Conservation (phyloP, 2,888 invertebrate genomes). For the Pomacea canaliculata region DNA sequence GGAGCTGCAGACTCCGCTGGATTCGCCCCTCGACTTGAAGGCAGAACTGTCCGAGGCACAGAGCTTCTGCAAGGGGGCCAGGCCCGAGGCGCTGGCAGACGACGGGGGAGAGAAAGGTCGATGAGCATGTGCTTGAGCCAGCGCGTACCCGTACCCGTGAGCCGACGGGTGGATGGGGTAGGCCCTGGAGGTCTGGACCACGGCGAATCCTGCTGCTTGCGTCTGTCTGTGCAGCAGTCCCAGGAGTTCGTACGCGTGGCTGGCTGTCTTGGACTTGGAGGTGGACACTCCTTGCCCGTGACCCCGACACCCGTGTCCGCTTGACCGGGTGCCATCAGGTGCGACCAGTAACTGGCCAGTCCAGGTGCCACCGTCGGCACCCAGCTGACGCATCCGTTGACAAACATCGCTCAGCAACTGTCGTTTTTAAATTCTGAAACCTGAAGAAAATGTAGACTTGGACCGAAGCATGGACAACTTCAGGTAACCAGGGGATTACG, state of each 20-base stretch:
- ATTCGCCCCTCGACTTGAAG: slow-evolving; percentile 33
- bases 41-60: slow-evolving; percentile 48
- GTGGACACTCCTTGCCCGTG: not conserved
- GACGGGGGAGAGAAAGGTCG: slow-evolving; percentile 18
- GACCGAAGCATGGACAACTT: too few relatives aligned
- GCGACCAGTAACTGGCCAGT: slow-evolving; percentile 20
- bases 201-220: not conserved
- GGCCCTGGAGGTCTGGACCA: slow-evolving; percentile 10
- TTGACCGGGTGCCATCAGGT: slow-evolving; percentile 5
- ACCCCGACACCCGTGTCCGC: not conserved
- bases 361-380: slow-evolving; percentile 7
- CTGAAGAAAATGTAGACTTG: too few relatives aligned
- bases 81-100: slow-evolving; percentile 41
- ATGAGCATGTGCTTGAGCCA: slow-evolving; percentile 25
- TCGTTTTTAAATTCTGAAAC: not conserved
- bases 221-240: slow-evolving; percentile 18
- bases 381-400: slow-evolving; percentile 25
- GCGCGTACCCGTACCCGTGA: slow-evolving; percentile 20
- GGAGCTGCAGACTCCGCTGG: not conserved
- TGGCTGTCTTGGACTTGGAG: not conserved
- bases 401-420: slow-evolving; percentile 11
- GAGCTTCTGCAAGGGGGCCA: slow-evolving; percentile 55
- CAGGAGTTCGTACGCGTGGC: slow-evolving; percentile 19
- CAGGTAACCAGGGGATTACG: too few relatives aligned
- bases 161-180: not conserved